These are phyloP conservation scores for Apamea monoglypha DNA, from an alignment of 2,888 invertebrate genomes.

Conservation along the genomic window DNA sequence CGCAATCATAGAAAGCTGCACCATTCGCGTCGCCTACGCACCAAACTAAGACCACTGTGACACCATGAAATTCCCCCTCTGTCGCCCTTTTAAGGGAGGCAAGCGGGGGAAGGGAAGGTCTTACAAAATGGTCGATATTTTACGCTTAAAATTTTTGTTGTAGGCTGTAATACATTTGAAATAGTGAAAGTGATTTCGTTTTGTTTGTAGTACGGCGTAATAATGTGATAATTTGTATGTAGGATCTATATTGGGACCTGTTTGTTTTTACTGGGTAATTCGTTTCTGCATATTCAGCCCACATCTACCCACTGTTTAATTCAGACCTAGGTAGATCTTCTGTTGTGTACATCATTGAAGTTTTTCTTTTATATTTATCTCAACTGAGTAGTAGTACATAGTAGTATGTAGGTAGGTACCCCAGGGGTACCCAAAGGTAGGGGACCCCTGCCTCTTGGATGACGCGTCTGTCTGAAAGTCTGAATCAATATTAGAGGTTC, in stretches of 20 bases:
- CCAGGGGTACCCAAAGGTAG: background rate
- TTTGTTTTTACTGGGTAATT: constrained; percentile 19
- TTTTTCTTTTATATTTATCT: background rate
- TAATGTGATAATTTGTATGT: constrained; percentile 55
- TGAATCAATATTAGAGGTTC: constrained; percentile 47
- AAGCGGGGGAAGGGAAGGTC: constrained; percentile 33
- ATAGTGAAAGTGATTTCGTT: constrained; percentile 66
- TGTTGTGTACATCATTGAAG: background rate
- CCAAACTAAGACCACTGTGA: constrained; percentile 46
- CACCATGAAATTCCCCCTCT: constrained; percentile 41
- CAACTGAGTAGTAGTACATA: background rate
- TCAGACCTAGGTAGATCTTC: background rate
- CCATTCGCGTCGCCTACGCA: constrained; percentile 67
- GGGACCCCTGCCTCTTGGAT: background rate
- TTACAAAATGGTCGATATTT: constrained; percentile 39
- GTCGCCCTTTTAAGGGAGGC: constrained; percentile 7
- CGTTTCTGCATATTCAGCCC: constrained; percentile 9
- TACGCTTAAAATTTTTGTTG: constrained; percentile 40
- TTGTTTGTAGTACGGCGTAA: constrained; percentile 40
- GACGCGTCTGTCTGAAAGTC: constrained; percentile 37
- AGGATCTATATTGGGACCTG: constrained; percentile 28
- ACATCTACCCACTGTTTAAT: constrained; percentile 13
- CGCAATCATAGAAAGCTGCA: constrained; percentile 71
- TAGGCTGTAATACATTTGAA: constrained; percentile 43
- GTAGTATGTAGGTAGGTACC: background rate